Conservation (phyloP, 2,888 invertebrate species). For the Ormyrus labotus region DNA sequence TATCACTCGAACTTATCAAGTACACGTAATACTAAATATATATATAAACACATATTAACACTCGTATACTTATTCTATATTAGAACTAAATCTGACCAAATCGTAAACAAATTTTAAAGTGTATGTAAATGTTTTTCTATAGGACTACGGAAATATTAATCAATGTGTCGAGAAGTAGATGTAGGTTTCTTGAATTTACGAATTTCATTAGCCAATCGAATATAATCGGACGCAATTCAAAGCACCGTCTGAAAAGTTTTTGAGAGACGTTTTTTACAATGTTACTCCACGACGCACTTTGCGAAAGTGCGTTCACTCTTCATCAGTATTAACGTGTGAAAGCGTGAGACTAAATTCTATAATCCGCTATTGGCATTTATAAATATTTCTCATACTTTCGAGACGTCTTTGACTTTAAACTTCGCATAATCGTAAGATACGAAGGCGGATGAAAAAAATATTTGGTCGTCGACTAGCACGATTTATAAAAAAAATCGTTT, state of each 20-base stretch:
- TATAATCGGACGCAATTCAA: background rate
- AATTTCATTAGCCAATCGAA: slow-evolving; percentile 17
- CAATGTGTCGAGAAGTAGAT: background rate
- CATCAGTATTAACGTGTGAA: slow-evolving; percentile 47
- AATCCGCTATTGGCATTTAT: slow-evolving; percentile 37
- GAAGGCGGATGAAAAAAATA: background rate
- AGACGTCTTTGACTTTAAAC: slow-evolving; percentile 30
- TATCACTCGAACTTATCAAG: no score
- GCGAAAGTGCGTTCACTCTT: slow-evolving; percentile 31
- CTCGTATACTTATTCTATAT: background rate
- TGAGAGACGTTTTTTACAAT: slow-evolving; percentile 46
- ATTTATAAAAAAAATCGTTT: slow-evolving; percentile 20
- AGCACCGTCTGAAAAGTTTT: slow-evolving; percentile 31
- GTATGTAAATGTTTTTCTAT: slow-evolving; percentile 6
- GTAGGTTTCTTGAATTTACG: slow-evolving; percentile 38
- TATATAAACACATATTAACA: no score
- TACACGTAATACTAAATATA: no score
- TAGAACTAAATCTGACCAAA: background rate
- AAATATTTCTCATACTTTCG: slow-evolving; percentile 29
- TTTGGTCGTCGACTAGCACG: slow-evolving; percentile 19
- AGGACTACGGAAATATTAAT: background rate
- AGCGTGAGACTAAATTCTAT: slow-evolving; percentile 33
- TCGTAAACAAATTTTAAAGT: background rate
- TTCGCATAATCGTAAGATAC: slow-evolving; percentile 8
- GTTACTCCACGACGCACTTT: slow-evolving; percentile 32